A percentile compares a stretch with the other conserved stretches of the same genome.
These are phyloP conservation scores for Meghimatium bilineatum DNA, from an alignment of 2,888 invertebrate species.

Conservation along the genomic window DNA sequence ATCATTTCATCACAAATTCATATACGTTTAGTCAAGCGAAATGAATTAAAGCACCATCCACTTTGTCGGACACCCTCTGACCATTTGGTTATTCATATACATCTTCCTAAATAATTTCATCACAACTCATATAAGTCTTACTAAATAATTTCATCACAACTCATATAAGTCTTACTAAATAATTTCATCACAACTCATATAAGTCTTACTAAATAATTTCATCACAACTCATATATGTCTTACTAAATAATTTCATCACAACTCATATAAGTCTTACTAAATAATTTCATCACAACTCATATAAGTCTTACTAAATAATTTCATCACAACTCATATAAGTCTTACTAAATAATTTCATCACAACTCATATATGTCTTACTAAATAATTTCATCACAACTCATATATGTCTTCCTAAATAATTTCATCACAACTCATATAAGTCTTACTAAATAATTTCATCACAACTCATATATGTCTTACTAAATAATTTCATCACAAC, in stretches of 20 bases:
- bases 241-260: not conserved
- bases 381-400: not conserved
- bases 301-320: not conserved
- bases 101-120: not conserved
- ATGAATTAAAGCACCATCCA: no score
- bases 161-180: no score
- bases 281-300: not conserved
- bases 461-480: not conserved
- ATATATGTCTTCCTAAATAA: not conserved
- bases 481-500: not conserved
- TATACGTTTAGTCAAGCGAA: no score
- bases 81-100: no score
- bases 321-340: not conserved
- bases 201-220: not conserved
- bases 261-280: not conserved
- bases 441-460: not conserved
- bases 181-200: not conserved
- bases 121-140: not conserved
- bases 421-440: not conserved
- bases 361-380: not conserved
- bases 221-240: not conserved
- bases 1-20: no score
- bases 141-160: no score
- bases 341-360: not conserved
- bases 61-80: no score